Conservation (phyloP, 2,888 invertebrate species). For the Lacanobia oleracea region DNA sequence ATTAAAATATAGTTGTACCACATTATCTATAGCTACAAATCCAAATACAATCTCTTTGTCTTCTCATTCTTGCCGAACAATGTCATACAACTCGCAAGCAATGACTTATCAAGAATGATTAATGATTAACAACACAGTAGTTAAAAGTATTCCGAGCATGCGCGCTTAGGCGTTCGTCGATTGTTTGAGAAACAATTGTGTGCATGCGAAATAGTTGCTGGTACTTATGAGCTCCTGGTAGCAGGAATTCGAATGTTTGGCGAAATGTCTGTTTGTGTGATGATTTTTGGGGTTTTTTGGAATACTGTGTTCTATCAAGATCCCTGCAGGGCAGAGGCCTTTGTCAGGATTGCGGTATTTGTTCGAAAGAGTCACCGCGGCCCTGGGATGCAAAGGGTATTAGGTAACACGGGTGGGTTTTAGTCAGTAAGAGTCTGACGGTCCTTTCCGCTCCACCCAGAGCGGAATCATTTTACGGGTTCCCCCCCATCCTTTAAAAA, state of each 20-base stretch:
- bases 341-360: too few relatives aligned
- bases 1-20: too few relatives aligned
- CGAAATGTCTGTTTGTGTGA: not conserved
- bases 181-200: slow-evolving; percentile 60
- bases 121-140: slow-evolving; percentile 40
- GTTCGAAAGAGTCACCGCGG: too few relatives aligned
- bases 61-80: slow-evolving; percentile 6
- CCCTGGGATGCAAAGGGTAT: too few relatives aligned
- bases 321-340: too few relatives aligned
- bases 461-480: too few relatives aligned
- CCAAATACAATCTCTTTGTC: slow-evolving; percentile 29
- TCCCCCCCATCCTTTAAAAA: too few relatives aligned
- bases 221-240: slow-evolving; percentile 7
- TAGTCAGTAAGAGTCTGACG: too few relatives aligned
- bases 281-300: not conserved
- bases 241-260: slow-evolving; percentile 8
- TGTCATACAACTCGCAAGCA: slow-evolving; percentile 10
- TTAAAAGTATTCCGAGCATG: slow-evolving; percentile 60
- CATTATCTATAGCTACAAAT: too few relatives aligned
- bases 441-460: too few relatives aligned
- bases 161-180: slow-evolving; percentile 44
- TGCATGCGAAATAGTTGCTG: slow-evolving; percentile 44
- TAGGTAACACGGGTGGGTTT: too few relatives aligned
- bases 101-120: slow-evolving; percentile 19
- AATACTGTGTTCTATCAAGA: too few relatives aligned